Evolutionary conservation across 2,113 vertebrate species (phyloP).

Genomic region (Cryptotis parvus): DNA sequence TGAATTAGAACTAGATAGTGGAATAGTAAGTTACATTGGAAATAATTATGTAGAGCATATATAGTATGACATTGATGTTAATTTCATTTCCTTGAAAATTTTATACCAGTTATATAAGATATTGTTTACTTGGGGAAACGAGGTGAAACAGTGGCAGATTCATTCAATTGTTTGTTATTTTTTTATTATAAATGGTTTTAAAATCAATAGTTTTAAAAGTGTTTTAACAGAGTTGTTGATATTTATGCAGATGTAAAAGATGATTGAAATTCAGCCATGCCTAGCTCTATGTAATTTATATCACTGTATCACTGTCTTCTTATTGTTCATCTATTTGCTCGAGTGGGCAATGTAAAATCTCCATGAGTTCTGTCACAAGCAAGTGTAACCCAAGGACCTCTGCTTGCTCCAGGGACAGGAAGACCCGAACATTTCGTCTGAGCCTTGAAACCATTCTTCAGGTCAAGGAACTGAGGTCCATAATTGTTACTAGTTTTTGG

Average conservation of each 20-base stretch:
- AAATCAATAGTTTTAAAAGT: neutral
- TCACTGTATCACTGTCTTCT: too few species aligned
- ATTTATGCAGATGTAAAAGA: neutral
- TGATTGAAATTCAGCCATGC: neutral
- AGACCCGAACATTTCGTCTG: too few species aligned
- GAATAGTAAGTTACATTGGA: neutral
- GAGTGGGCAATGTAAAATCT: too few species aligned
- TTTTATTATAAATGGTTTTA: neutral
- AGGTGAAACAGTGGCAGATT: neutral
- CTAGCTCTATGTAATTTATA: too few species aligned
- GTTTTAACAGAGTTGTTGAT: neutral
- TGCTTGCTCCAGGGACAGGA: too few species aligned
- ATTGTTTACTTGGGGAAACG: neutral
- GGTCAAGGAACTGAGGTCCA: too few species aligned
- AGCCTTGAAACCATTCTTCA: too few species aligned
- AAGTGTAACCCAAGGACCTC: too few species aligned
- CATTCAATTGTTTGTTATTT: neutral
- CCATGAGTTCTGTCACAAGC: too few species aligned
- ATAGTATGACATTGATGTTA: neutral
- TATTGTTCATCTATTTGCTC: too few species aligned
- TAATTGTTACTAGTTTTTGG: too few species aligned
- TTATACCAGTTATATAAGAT: neutral
- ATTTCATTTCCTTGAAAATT: conserved; percentile 48
- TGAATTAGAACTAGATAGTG: neutral
- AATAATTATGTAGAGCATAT: neutral